phyloP scores from a whole-genome alignment of 2,797 vertebrate species.

The Brachyalestes nurse region DNA sequence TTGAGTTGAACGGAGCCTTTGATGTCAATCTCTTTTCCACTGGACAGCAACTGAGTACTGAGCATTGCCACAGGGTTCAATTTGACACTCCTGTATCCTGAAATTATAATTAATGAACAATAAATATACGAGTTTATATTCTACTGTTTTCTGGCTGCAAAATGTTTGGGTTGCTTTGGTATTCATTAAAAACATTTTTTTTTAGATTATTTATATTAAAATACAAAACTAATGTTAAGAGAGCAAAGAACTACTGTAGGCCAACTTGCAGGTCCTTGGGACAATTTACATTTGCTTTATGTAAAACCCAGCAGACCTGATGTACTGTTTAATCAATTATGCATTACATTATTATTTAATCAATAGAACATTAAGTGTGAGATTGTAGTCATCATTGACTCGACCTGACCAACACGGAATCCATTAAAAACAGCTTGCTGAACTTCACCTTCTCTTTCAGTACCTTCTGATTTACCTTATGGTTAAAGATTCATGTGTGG shows the following conservation, averaged over 20 bases:
- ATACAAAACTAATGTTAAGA: background rate
- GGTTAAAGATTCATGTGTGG: background rate
- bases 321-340: constrained; percentile 1
- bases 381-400: background rate
- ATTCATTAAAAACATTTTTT: no score
- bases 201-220: background rate
- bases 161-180: background rate
- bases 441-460: no score
- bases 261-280: background rate
- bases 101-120: background rate
- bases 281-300: background rate
- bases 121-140: background rate
- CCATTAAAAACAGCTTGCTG: constrained; percentile 16
- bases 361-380: constrained; percentile 15
- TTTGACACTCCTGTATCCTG: constrained; percentile 84
- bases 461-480: background rate
- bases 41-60: constrained; percentile 82
- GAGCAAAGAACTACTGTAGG: background rate
- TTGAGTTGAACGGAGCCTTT: constrained; percentile 88
- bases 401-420: background rate
- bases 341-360: constrained; percentile 6
- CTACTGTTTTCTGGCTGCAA: background rate
- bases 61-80: constrained; percentile 85
- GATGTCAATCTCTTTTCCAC: constrained; percentile 83
- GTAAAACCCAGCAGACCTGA: background rate